These are phyloP conservation scores for Anolis carolinensis DNA, from an alignment of 2,113 vertebrate species.

Conservation along the genomic window DNA sequence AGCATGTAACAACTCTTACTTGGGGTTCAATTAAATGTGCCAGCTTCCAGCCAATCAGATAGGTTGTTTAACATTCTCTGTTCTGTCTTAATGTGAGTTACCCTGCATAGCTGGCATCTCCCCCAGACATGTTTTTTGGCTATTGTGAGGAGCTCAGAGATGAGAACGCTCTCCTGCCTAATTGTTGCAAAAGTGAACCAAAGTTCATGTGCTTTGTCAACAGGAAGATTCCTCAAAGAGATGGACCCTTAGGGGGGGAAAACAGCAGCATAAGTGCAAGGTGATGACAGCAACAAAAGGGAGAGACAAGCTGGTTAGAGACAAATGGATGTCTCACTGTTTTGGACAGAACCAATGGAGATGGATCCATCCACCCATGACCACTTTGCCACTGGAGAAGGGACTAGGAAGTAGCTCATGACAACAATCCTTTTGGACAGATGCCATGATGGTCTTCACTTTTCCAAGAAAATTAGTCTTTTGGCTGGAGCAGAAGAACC, in stretches of 20 bases:
- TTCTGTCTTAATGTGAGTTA: slow-evolving; percentile 28
- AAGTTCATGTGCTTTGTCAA: neutral
- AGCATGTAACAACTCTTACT: neutral
- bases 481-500: slow-evolving; percentile 49
- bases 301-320: neutral
- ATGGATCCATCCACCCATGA: neutral
- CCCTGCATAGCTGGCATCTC: slow-evolving; percentile 15
- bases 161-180: neutral
- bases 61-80: slow-evolving; percentile 22
- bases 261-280: neutral
- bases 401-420: rapidly evolving
- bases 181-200: neutral
- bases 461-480: slow-evolving; percentile 64
- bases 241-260: neutral
- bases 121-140: neutral
- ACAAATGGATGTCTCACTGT: neutral
- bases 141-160: neutral
- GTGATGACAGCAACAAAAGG: neutral
- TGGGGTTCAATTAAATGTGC: neutral
- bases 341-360: neutral
- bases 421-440: slow-evolving; percentile 50
- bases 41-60: neutral
- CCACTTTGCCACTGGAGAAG: rapidly evolving
- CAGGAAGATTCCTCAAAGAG: neutral
- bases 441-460: neutral